A percentile compares a stretch with the other conserved stretches of the same genome.
Conservation (phyloP, 2,113 vertebrate species). For the Natator depressus region DNA sequence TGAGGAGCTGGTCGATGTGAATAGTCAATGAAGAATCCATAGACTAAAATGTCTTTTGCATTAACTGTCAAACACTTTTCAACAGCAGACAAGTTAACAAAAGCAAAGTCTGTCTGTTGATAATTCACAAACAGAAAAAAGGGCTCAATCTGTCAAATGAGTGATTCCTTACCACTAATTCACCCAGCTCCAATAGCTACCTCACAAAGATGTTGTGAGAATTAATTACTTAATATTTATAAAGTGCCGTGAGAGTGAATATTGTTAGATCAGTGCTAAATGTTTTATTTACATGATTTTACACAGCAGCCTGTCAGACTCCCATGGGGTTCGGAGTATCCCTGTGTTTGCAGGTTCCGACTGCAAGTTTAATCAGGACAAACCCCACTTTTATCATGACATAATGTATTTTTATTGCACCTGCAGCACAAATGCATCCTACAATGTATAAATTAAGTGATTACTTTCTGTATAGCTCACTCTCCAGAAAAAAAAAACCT, state of each 20-base stretch:
- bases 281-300: conserved; percentile 64
- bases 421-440: conserved; percentile 58
- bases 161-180: conserved; percentile 18
- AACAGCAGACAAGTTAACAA: neutral
- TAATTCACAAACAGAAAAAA: conserved; percentile 37
- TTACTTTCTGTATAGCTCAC: conserved; percentile 61
- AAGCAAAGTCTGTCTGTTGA: neutral
- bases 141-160: conserved; percentile 8
- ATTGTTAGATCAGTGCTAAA: conserved; percentile 40
- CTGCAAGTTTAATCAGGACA: conserved; percentile 57
- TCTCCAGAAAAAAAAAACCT: conserved; percentile 45
- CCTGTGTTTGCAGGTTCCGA: conserved; percentile 37
- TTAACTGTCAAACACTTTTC: neutral
- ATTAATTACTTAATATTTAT: conserved; percentile 72
- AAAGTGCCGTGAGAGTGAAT: conserved; percentile 17
- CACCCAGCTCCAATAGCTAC: neutral
- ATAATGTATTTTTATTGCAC: conserved; percentile 57
- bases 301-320: conserved; percentile 35
- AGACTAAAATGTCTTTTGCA: rapidly evolving
- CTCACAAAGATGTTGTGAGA: conserved; percentile 27
- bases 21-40: neutral
- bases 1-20: rapidly evolving
- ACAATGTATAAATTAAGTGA: conserved; percentile 63
- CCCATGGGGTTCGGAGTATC: conserved; percentile 19
- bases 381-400: conserved; percentile 44